A percentile compares a stretch with the other conserved stretches of the same genome.
phyloP scores from a whole-genome alignment of 1,140 invertebrate species.

The Megathymus violae region DNA sequence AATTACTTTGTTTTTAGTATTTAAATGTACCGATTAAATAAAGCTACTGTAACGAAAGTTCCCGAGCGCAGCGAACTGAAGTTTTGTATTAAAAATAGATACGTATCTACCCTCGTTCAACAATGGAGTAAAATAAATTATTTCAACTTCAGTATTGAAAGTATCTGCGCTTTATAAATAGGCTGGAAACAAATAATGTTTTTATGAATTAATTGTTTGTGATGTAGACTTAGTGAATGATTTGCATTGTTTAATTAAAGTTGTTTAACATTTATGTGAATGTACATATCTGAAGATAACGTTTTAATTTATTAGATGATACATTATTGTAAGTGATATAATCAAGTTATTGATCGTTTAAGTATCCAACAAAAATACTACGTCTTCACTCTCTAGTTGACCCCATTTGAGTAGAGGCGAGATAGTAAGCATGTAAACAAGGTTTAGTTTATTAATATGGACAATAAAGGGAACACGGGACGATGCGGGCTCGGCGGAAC shows the following conservation, averaged over 20 bases:
- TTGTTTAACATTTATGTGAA: too few species aligned
- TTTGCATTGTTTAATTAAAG: too few species aligned
- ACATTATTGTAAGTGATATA: too few species aligned
- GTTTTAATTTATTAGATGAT: too few species aligned
- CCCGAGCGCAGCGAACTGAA: slow-evolving; percentile 5
- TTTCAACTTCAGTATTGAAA: slow-evolving; percentile 23
- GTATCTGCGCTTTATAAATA: slow-evolving; percentile 24
- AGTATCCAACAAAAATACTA: neutral
- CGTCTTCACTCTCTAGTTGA: too few species aligned
- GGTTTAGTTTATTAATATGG: slow-evolving; percentile 52
- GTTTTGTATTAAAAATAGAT: slow-evolving; percentile 17
- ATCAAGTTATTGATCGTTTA: too few species aligned
- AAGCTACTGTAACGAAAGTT: slow-evolving; percentile 14
- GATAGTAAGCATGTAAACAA: slow-evolving; percentile 18
- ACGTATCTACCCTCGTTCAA: neutral
- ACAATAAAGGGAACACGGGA: slow-evolving; percentile 48
- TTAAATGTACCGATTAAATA: slow-evolving; percentile 15
- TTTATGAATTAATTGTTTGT: too few species aligned
- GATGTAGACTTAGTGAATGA: too few species aligned
- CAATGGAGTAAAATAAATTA: slow-evolving; percentile 21
- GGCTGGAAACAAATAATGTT: slow-evolving; percentile 7
- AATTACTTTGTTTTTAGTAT: neutral
- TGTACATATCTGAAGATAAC: too few species aligned
- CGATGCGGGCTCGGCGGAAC: slow-evolving; percentile 54
- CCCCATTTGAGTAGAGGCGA: too few species aligned